A percentile compares a stretch with the other conserved stretches of the same genome.
Evolutionary conservation across 53 echinoderm and acorn worm species (phyloP).

Genomic region (Luidia sarsii): DNA sequence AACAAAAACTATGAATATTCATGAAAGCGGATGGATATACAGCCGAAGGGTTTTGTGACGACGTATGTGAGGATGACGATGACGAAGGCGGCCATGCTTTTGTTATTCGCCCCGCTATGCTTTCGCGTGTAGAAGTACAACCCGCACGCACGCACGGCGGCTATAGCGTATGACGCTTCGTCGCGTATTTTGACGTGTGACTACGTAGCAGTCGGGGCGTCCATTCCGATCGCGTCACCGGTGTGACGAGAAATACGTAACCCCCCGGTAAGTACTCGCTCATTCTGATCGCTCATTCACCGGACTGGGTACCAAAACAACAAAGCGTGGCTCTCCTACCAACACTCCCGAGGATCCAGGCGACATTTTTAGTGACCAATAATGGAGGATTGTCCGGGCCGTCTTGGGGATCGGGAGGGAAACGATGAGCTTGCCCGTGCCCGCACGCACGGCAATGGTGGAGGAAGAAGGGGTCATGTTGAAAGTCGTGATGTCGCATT

Average conservation of each 20-base stretch:
- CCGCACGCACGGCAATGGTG: too few relatives aligned
- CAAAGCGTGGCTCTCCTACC: constrained; percentile 52
- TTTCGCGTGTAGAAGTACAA: too few relatives aligned
- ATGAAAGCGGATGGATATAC: too few relatives aligned
- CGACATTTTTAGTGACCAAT: background rate
- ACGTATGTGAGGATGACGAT: too few relatives aligned
- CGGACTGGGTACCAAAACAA: constrained; percentile 61
- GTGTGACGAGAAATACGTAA: constrained; percentile 99
- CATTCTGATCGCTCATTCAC: constrained; percentile 57
- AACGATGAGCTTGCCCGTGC: background rate
- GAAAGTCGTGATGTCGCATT: constrained; percentile 43
- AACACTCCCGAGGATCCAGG: constrained; percentile 56
- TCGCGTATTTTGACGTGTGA: constrained; percentile 98
- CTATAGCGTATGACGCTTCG: constrained; percentile 92
- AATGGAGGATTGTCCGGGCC: constrained; percentile 28
- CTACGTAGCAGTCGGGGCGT: constrained; percentile 95
- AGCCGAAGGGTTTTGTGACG: too few relatives aligned
- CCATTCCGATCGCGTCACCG: constrained; percentile 97
- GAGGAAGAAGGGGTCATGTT: constrained; percentile 13
- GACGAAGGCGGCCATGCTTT: too few relatives aligned
- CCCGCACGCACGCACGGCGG: too few relatives aligned
- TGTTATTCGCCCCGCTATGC: too few relatives aligned
- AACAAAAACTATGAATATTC: too few relatives aligned
- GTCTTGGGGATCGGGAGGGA: constrained; percentile 44
- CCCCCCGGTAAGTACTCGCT: constrained; percentile 94